Base-by-base conservation (phyloP, 2,888 invertebrate species). In the Leucophora obtusa region DNA sequence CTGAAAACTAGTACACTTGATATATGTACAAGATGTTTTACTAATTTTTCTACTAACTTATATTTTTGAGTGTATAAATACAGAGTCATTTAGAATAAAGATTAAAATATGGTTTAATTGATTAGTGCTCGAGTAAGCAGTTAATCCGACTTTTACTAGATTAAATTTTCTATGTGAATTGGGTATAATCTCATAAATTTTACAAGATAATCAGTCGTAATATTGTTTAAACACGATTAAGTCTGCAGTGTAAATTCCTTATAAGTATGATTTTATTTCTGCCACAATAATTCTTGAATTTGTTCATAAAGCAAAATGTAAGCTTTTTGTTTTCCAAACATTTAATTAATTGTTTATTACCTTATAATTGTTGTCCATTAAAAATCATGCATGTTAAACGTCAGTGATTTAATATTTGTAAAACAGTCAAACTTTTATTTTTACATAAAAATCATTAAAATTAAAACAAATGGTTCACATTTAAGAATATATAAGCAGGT, bases 281-380 rank as follows among this genome's bases (percentile, higher is more conserved):
- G 8, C 35, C 5, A 28, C 28, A 28, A 38, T 38, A 38, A 38
- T 35, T 11, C 35, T 47, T 47, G 43, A 62, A 28, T 35, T 51
- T 7, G 43, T 54, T 43, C 38, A 54, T 71, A 43, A 18, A 18
- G 15, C 6, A 60, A 47, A 47, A 47, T 47, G 1, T 11, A 5
- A 47, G n/a, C 14, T 47, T 5, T 47, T 59, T 53, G 38, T 43
- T 43, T 47, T n/a, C n/a, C 11, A 53, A 53, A 33, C 28, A 70
- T 51, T 70, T 58, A 70, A 59, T 65, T 70, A 17, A 14, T 58
- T 69, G 4, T 75, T 63, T 63, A 63, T 63, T 70, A 24, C 15
- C 21, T 65, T 63, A 62, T 77, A 77, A 77, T 77, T 58, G 70
- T 65, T 77, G 59, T 59, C 59, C 65, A 63, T n/a, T n/a, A 69